phyloP scores from a whole-genome alignment of 2,113 vertebrate species.

The Uropsilus gracilis region DNA sequence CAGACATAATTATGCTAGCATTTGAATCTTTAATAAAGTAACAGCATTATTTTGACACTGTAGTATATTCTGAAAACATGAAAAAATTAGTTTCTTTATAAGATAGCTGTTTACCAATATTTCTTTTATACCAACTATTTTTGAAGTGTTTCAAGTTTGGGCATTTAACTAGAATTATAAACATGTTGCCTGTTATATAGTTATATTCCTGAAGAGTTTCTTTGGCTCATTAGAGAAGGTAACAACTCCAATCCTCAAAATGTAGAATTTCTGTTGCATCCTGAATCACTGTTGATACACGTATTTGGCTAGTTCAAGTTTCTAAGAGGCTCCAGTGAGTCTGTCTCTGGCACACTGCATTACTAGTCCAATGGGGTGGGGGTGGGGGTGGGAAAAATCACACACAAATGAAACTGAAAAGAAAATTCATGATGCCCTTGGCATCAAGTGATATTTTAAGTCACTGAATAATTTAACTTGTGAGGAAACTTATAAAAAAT shows the following conservation, averaged over 20 bases:
- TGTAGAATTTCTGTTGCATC: neutral
- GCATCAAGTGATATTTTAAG: neutral
- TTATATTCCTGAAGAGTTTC: neutral
- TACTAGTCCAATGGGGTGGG: neutral
- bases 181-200: neutral
- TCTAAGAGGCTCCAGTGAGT: neutral
- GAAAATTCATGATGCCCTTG: neutral
- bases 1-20: too few species aligned
- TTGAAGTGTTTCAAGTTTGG: neutral
- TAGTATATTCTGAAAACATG: too few species aligned
- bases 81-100: too few species aligned
- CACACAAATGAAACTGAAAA: neutral
- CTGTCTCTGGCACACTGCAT: neutral
- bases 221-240: neutral
- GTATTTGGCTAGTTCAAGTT: neutral
- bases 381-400: neutral
- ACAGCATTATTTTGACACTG: too few species aligned
- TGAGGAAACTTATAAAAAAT: neutral
- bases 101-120: too few species aligned
- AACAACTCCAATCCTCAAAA: neutral
- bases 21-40: too few species aligned
- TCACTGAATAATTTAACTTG: neutral
- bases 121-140: neutral
- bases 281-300: neutral
- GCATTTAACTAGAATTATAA: neutral